Percentiles rank a stretch among this genome's conserved stretches.
Evolutionary conservation across 2,797 vertebrate genomes (phyloP).

Genomic region (Pseudochaenichthys georgianus): DNA sequence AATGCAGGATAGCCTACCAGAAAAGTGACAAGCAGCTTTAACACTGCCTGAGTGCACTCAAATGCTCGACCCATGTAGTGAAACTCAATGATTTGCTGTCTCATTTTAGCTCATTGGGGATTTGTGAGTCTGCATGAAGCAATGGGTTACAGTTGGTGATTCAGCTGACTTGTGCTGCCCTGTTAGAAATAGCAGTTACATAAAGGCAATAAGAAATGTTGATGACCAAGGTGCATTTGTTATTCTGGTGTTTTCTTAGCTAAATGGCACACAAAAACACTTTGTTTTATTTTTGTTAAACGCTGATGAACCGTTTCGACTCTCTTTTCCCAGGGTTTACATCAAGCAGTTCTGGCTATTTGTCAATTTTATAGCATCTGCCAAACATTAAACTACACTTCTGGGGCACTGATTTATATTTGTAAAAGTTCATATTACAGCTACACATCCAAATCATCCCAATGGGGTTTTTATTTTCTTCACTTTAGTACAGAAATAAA

Average conservation of each 20-base stretch:
- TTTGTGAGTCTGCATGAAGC: conserved; percentile 48
- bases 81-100: conserved; percentile 47
- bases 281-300: conserved; percentile 19
- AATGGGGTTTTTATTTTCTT: neutral
- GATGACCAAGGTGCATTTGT: conserved; percentile 7
- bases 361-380: conserved; percentile 15
- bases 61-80: conserved; percentile 41
- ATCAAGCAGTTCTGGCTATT: conserved; percentile 1
- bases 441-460: neutral
- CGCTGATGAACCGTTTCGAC: neutral
- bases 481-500: neutral
- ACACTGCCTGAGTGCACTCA: conserved; percentile 56
- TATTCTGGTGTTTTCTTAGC: conserved; percentile 7
- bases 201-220: conserved; percentile 25
- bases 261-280: neutral
- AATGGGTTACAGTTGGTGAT: conserved; percentile 31
- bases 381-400: neutral
- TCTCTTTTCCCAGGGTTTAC: conserved; percentile 5
- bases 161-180: conserved; percentile 21
- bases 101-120: conserved; percentile 42
- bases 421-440: conserved; percentile 13
- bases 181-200: conserved; percentile 32
- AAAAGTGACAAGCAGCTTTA: conserved; percentile 63
- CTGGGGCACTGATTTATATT: neutral
- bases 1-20: conserved; percentile 60